These are phyloP conservation scores for Andrena minutula DNA, from an alignment of 2,888 invertebrate species.

Conservation along the genomic window DNA sequence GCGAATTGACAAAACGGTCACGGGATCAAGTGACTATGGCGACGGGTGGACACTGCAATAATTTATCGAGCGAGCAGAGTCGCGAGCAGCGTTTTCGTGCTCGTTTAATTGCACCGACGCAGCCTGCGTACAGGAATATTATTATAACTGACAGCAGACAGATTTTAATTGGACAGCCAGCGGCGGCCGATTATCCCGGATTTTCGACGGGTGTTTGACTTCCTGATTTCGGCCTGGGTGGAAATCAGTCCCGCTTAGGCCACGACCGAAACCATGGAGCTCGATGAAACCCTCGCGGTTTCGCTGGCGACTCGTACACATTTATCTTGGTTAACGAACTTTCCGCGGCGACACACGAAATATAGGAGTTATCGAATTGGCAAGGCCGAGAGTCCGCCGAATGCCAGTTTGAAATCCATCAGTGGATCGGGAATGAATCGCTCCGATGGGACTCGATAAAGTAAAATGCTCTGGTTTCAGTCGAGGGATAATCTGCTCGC, in stretches of 20 bases:
- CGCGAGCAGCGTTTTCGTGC: conserved; percentile 4
- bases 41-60: conserved; percentile 7
- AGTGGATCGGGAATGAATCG: conserved; percentile 1
- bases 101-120: conserved; percentile 21
- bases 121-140: conserved; percentile 14
- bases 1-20: conserved; percentile 1
- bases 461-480: neutral
- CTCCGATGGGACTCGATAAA: neutral
- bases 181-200: neutral
- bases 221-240: neutral
- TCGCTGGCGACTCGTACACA: neutral
- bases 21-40: conserved; percentile 17
- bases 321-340: conserved; percentile 13
- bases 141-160: conserved; percentile 32
- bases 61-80: conserved; percentile 8
- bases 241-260: neutral
- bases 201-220: conserved; percentile 14
- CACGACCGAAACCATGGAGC: neutral
- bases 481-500: neutral
- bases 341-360: neutral
- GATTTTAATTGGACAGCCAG: conserved; percentile 41
- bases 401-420: neutral
- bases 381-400: neutral
- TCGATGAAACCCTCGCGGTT: conserved; percentile 14
- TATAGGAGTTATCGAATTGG: neutral